Conservation (phyloP, 2,888 invertebrate species). For the Orthosia gothica region DNA sequence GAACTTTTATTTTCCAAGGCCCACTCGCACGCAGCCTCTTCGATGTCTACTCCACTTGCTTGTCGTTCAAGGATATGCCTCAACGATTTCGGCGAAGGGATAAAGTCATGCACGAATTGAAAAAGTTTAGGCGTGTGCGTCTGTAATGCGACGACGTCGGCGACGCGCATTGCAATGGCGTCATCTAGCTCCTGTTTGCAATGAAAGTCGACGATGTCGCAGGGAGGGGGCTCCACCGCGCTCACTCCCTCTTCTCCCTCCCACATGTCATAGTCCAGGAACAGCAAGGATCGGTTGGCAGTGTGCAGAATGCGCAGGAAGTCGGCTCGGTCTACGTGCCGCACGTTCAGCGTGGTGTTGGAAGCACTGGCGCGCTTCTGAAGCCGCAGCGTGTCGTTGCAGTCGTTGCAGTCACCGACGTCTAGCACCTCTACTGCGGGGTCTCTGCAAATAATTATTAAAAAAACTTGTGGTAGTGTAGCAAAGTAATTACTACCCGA, state of each 20-base stretch:
- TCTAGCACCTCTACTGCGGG: background rate
- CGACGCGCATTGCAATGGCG: too few relatives aligned
- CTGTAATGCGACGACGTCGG: background rate
- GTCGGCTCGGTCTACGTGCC: background rate
- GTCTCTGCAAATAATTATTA: too few relatives aligned
- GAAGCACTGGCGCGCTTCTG: slow-evolving; percentile 15
- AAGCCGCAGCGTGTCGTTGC: background rate
- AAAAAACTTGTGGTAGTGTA: too few relatives aligned
- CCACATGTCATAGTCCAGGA: slow-evolving; percentile 65
- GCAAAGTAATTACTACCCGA: too few relatives aligned
- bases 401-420: background rate
- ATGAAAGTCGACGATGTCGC: background rate
- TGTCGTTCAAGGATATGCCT: slow-evolving; percentile 39
- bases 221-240: slow-evolving; percentile 50
- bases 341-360: background rate
- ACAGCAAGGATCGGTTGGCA: slow-evolving; percentile 52
- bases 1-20: background rate
- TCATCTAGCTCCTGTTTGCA: too few relatives aligned
- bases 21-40: slow-evolving; percentile 47
- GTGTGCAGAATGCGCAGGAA: background rate
- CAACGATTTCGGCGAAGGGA: slow-evolving; percentile 21
- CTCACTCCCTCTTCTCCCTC: background rate
- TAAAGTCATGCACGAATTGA: slow-evolving; percentile 37
- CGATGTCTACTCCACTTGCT: slow-evolving; percentile 1
- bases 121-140: slow-evolving; percentile 33